These are phyloP conservation scores for Drosophila maculinotata DNA, from an alignment of 2,888 invertebrate genomes.

Conservation along the genomic window DNA sequence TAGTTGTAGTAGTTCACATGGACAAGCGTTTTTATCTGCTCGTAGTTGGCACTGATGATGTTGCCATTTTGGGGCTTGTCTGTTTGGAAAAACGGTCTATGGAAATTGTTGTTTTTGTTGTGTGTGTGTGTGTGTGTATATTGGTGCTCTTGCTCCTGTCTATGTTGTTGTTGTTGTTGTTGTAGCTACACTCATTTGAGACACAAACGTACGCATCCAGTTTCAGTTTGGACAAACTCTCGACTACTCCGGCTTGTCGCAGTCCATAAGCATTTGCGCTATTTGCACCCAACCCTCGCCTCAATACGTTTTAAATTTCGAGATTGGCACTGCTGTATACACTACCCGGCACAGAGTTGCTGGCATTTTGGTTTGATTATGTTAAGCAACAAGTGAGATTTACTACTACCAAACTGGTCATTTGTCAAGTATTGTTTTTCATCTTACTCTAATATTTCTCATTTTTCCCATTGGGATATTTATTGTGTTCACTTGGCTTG, in stretches of 20 bases:
- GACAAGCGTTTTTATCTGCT: constrained; percentile 46
- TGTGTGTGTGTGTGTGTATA: background rate
- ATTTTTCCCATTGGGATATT: background rate
- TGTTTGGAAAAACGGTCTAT: constrained; percentile 8
- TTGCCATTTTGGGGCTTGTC: constrained; percentile 50
- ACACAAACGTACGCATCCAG: constrained; percentile 3
- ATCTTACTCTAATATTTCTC: background rate
- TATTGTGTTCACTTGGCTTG: background rate
- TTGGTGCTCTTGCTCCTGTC: background rate
- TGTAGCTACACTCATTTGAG: constrained; percentile 4
- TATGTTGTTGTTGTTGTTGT: constrained; percentile 1
- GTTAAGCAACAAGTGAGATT: too few relatives aligned
- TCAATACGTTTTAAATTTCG: constrained; percentile 3
- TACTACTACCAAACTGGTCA: too few relatives aligned
- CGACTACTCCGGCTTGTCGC: background rate
- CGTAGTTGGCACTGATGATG: constrained; percentile 63
- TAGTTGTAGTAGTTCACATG: constrained; percentile 4
- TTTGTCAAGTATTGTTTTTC: background rate
- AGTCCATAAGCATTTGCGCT: constrained; percentile 8
- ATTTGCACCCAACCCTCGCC: background rate
- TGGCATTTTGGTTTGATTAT: too few relatives aligned
- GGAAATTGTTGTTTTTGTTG: constrained; percentile 13
- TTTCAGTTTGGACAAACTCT: constrained; percentile 3
- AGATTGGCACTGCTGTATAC: background rate
- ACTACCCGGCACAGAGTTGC: too few relatives aligned